Evolutionary conservation across 2,888 invertebrate genomes (phyloP), one percentile per base, ranked within the genome.

Genomic region (Stenoptilia bipunctidactyla): DNA sequence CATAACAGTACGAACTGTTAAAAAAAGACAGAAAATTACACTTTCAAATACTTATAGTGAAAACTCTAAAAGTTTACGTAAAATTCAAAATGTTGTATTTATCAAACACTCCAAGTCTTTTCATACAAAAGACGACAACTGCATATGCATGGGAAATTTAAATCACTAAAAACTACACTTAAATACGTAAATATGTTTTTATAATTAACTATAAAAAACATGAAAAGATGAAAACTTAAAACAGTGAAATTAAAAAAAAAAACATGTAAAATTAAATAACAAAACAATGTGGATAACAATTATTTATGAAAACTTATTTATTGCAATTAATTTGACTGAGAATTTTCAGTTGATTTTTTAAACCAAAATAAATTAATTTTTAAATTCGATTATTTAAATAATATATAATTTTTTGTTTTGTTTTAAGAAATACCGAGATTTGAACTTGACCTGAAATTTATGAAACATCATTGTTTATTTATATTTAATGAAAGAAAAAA

Each of bases 251-350:
- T 60, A 65, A 58, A 58, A 60, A 52, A 49, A 65, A 67, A 62
- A 68, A 71, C 63, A 56, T 56, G 59, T 76, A 80, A 75, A 80
- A 80, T 76, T 79, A 82, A 61, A 72, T 75, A 82, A 82, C 80
- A 72, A 73, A 77, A 80, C 72, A 73, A 68, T 59, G 20, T 20
- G 57, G 48, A 61, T 73, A 79, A 82, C 80, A 77, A 76, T 73
- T 71, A 72, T 72, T 79, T 69, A 56, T 30, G 30, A 30, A 44
- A 43, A 38, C 36, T 45, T 55, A 55, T 50, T 49, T 52, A 55
- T 52, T 56, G 54, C 43, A 50, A 53, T 6, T 27, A 36, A 38
- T 39, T 8, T 30, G 30, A 30, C 30, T 30, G 30, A 9, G 12
- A n/a, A 12, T n/a, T 30, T 30, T 30, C 30, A 20, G 30, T 30